Conservation (phyloP, 2,797 vertebrate species). For the Tokudaia muenninki region DNA sequence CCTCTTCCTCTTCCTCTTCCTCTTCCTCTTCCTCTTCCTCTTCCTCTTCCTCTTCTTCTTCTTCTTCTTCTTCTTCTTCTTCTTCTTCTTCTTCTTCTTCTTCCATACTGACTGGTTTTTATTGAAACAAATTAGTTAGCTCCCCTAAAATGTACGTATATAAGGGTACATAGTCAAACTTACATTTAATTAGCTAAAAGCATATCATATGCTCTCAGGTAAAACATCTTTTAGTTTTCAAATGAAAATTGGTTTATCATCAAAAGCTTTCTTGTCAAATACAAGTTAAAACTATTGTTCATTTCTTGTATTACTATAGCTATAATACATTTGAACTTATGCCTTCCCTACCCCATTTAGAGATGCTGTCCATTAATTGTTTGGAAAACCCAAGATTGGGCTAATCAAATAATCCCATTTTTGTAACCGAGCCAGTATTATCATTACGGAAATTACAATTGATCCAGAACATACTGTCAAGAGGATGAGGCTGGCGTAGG, state of each 20-base stretch:
- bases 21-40: too few relatives aligned
- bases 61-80: too few relatives aligned
- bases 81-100: neutral
- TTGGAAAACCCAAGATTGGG: conserved; percentile 74
- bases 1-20: too few relatives aligned
- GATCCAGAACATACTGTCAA: conserved; percentile 64
- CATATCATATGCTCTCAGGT: conserved; percentile 45
- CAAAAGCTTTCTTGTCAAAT: conserved; percentile 61
- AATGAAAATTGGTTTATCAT: conserved; percentile 64
- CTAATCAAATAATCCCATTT: conserved; percentile 76
- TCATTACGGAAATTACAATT: conserved; percentile 81
- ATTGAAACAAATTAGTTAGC: conserved; percentile 55
- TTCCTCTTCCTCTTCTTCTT: too few relatives aligned
- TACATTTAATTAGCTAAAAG: conserved; percentile 63
- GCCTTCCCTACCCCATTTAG: conserved; percentile 70
- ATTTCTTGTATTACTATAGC: conserved; percentile 72
- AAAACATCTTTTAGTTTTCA: conserved; percentile 59
- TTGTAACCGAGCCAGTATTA: conserved; percentile 81
- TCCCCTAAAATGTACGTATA: conserved; percentile 28
- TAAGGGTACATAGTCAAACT: conserved; percentile 28
- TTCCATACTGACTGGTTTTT: conserved; percentile 48
- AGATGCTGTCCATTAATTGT: conserved; percentile 71
- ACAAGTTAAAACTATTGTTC: conserved; percentile 76
- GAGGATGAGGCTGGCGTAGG: conserved; percentile 40
- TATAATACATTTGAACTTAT: conserved; percentile 63